Base-by-base conservation (phyloP, 37 sponge, comb jelly and placozoan species). In the Spongilla lacustris region DNA sequence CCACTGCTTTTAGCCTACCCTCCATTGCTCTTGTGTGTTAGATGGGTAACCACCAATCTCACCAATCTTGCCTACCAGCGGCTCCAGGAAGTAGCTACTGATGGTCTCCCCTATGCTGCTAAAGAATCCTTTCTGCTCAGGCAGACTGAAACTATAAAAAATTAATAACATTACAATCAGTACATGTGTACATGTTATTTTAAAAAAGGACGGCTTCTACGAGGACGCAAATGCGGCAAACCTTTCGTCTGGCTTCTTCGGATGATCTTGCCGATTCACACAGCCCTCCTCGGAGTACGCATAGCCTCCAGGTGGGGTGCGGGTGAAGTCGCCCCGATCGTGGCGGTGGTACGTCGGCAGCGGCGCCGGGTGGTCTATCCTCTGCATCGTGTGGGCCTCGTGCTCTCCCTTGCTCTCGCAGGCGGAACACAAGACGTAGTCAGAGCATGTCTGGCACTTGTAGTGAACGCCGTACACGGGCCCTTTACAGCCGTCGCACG, bases 341-440 rank as follows among this genome's bases (percentile, higher is more conserved):
- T 17, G 19, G n/a, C n/a, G n/a, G n/a, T n/a, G n/a, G n/a, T n/a
- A n/a, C n/a, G n/a, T n/a, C 19, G 58, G 21, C 1, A 13, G 21
- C 58, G 19, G 1, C 58, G 19, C 14, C 19, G 89, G 83, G 2
- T 14, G 41, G 32, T 88, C 73, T 31, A 83, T 68, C 49, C 78
- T 31, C 4, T 29, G 74, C 91, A 94, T 91, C 78, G 81, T 88
- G 78, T 94, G 94, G 0, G 70, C 72, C n/a, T 71, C 69, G 50
- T 94, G 94, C 0, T 81, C 35, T 5, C 94, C 94, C 46, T 90
- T 87, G 19, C 69, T 67, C 38, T 94, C 91, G 84, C 94, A 94
- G 29, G 50, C 21, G 70, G 85, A 84, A 49, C 94, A 94, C 27
- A 94, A 85, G 41, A 90, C 94, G 69, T 85, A 94, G 79, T 94